Evolutionary conservation across 23 tunicate genomes (phyloP).

Genomic region (Oikopleura vanhoeffeni): DNA sequence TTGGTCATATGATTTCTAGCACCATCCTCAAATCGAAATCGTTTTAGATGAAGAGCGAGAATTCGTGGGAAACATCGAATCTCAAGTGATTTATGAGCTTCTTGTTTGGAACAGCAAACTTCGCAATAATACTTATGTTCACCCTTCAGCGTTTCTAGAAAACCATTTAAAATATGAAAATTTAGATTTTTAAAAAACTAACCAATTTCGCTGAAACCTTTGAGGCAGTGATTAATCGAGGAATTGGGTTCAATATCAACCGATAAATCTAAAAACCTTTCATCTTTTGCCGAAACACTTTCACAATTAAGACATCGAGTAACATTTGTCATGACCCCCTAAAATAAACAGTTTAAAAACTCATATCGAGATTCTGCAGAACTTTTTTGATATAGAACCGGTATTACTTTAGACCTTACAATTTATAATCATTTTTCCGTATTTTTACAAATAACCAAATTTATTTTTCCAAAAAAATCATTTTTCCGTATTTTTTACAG

Average conservation of each 20-base stretch:
- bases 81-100: neutral
- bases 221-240: conserved; percentile 34
- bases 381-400: too few species aligned
- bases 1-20: conserved; percentile 8
- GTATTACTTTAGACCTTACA: too few species aligned
- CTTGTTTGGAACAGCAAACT: conserved; percentile 41
- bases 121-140: conserved; percentile 95
- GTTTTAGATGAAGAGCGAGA: conserved; percentile 70
- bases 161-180: neutral
- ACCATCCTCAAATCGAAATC: conserved; percentile 26
- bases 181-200: neutral
- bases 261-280: conserved; percentile 74
- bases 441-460: too few species aligned
- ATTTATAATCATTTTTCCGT: too few species aligned
- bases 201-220: conserved; percentile 4
- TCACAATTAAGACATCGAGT: conserved; percentile 88
- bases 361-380: conserved; percentile 64
- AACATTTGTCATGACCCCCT: conserved; percentile 82
- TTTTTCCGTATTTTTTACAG: too few species aligned
- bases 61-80: conserved; percentile 29
- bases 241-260: conserved; percentile 95
- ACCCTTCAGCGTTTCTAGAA: conserved; percentile 48
- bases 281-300: conserved; percentile 78
- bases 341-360: conserved; percentile 70
- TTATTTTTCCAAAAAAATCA: too few species aligned